phyloP scores from a whole-genome alignment of 2,113 vertebrate species.

The Mus pahari region DNA sequence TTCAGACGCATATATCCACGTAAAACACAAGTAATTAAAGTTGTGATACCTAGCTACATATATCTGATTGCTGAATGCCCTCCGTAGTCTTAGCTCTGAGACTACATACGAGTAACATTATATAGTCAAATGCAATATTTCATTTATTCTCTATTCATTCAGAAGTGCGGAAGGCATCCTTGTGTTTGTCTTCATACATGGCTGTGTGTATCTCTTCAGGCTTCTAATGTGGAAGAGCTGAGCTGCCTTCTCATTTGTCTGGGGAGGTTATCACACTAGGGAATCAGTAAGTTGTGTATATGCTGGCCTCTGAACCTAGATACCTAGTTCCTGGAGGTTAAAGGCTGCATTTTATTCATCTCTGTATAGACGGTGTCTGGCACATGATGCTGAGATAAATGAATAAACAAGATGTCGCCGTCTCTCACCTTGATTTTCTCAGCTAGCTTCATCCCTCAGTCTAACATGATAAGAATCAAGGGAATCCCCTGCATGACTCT shows the following conservation, averaged over 20 bases:
- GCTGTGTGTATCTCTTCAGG: rapidly evolving
- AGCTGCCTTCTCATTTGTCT: not conserved
- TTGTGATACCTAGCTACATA: not conserved
- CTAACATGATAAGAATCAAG: not conserved
- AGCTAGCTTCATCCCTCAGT: not conserved
- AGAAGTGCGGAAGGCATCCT: not conserved
- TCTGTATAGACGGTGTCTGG: not conserved
- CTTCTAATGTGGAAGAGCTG: not conserved
- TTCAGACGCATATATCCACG: not conserved
- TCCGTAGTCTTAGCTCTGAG: not conserved
- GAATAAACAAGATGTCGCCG: not conserved
- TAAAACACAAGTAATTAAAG: not conserved
- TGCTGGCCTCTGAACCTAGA: not conserved
- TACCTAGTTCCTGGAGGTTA: not conserved
- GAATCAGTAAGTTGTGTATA: not conserved
- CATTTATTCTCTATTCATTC: not conserved
- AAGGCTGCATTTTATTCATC: not conserved
- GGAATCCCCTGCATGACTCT: not conserved
- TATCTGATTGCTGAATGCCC: not conserved
- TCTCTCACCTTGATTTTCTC: not conserved
- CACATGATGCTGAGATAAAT: not conserved
- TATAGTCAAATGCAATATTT: not conserved
- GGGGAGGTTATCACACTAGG: not conserved
- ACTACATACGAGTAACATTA: not conserved
- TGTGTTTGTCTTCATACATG: not conserved